Evolutionary conservation across 2,888 invertebrate genomes (phyloP), one percentile per base, ranked within the genome.

Genomic region (Idaea straminata): DNA sequence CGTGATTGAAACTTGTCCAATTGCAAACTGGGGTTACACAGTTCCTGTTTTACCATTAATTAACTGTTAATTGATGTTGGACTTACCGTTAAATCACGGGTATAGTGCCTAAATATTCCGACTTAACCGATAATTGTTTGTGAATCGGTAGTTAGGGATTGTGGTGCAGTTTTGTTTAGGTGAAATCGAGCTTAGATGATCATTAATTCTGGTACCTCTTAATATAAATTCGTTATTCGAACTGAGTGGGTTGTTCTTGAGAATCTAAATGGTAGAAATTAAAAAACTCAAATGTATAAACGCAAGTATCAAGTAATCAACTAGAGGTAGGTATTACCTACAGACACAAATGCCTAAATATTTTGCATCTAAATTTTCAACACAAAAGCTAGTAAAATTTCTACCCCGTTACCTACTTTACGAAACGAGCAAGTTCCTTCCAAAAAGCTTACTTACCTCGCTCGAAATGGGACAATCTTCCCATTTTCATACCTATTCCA

Each of bases 1-100:
- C 35, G 63, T 70, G 65, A 72, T 70, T 68, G 70, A 57, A 64
- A 64, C 61, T 59, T 59, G 58, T 59, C 58, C 58, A 15, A 59
- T 15, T 59, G 15, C 58, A 59, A 59, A 59, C 16, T 59, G 58
- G 15, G 58, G 15, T 59, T 59, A 59, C 7, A 59, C 15, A 3
- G 58, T 15, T 47, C 47, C 47, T 47, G 47, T 47, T 47, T 47
- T 47, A 13, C 47, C 7, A 47, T 47, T 13, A 47, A 47, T 47
- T 47, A 47, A 47, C 47, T 47, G 47, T 0, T 47, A 47, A 47
- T 25, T 47, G 47, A 47, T 47, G 47, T 36, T 47, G 47, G 47
- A 47, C 47, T 47, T 47, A 47, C 47, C 10, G 47, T 47, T 47
- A 47, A 47, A 47, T 47, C 47, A 13, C 10, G 47, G 47, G 47